Base-by-base conservation (phyloP, 2,797 vertebrate genomes). In the Hydrocynus forskahlii region DNA sequence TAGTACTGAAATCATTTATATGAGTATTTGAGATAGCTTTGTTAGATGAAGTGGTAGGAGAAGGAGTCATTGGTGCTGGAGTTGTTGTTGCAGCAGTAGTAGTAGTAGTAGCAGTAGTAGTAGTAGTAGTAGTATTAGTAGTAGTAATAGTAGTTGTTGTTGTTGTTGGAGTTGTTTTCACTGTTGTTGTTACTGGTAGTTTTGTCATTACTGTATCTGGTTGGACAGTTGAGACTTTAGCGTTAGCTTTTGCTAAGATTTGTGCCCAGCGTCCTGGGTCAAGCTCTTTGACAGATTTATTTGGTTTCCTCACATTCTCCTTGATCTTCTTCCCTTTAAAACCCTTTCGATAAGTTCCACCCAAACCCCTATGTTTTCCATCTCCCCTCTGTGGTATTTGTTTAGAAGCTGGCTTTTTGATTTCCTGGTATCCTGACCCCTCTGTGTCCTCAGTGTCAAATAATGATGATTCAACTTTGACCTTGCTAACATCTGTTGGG, bases 261-360 rank as follows among this genome's bases (percentile, higher is more conserved):
- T 94, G 89, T 72, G 91, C 92, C 94, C 93, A 94, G 29, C 86
- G 92, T 72, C 89, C 90, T 23, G 92, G 92, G 87, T 94, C 90
- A 69, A 95, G 75, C 73, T 93, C 90, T 81, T 95, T 95, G 5
- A 93, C 86, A 54, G 93, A 92, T 86, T 89, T 92, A 83, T 93
- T 93, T 7, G 88, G 86, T 86, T 93, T 95, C 82, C 90, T 90
- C 59, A 88, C 92, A 62, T 82, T 83, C 67, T 93, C 91, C 88
- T 93, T 94, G 0, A 88, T 67, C 81, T 84, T 88, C 21, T 83
- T 87, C 48, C 85, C 89, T 86, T 92, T 93, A 19, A 83, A 81
- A 13, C 83, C 85, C 69, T 81, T 74, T n/a, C 75, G 84, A 21
- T 75, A 19, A 72, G 62, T 54, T 21, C 86, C 78, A 21, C 86